Percentiles rank a stretch among this genome's conserved stretches.
Evolutionary conservation across 2,113 vertebrate genomes (phyloP).

Genomic region (Pseudonaja textilis): DNA sequence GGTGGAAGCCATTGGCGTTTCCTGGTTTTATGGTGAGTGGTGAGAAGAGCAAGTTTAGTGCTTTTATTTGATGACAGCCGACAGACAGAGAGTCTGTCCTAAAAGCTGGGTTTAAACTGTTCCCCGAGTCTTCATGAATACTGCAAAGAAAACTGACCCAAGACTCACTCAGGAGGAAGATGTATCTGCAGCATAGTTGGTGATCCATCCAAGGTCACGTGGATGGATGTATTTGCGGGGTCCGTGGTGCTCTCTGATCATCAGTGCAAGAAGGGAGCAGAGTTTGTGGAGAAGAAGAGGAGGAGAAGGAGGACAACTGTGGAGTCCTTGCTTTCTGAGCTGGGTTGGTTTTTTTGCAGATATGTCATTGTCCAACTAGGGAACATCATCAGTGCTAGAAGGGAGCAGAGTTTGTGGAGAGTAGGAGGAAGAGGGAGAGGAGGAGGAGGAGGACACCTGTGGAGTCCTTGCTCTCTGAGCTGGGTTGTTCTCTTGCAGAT

Average conservation of each 20-base stretch:
- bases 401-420: too few species aligned
- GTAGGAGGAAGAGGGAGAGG: too few species aligned
- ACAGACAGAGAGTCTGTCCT: not conserved
- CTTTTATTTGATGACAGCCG: not conserved
- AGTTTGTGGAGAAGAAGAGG: too few species aligned
- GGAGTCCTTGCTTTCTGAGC: too few species aligned
- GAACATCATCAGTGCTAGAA: too few species aligned
- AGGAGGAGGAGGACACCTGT: too few species aligned
- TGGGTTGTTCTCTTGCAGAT: too few species aligned
- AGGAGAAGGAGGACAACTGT: too few species aligned
- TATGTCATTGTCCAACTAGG: too few species aligned
- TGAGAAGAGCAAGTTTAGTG: not conserved
- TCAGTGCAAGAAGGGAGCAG: too few species aligned
- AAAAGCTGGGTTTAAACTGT: not conserved
- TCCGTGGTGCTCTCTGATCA: not conserved
- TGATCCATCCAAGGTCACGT: not conserved
- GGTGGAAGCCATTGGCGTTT: slow-evolving; percentile 94
- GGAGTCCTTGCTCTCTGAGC: too few species aligned
- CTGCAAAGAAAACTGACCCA: not conserved
- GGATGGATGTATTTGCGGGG: not conserved
- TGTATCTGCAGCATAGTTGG: not conserved
- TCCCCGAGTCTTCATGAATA: not conserved
- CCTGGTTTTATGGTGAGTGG: slow-evolving; percentile 95
- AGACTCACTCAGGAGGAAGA: not conserved
- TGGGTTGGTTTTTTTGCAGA: too few species aligned